Base-by-base conservation (phyloP, 1,140 invertebrate species). In the Panagrolaimus sp. region DNA sequence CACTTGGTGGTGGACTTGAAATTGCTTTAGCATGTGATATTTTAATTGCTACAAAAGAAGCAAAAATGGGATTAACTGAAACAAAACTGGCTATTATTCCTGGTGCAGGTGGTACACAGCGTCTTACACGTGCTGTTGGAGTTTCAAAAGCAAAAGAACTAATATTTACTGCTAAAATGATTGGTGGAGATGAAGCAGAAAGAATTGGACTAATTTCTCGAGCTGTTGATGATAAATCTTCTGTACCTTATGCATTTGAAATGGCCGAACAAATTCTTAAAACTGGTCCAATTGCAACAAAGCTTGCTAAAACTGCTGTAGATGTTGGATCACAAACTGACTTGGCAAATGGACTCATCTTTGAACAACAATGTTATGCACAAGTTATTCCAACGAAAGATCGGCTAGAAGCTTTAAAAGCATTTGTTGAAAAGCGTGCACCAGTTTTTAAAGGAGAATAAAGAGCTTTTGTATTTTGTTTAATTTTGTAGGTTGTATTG, bases 61-160 rank as follows among this genome's bases (percentile, higher is more conserved):
- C 92, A 0, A 96, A 92, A 84, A 85, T 96, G 83, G 96, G 96
- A 5, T 84, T 99, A 1, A 91, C 97, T 0, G 96, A 99, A 86
- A 97, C 95, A 0, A 91, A 89, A 74, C 83, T 96, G 57, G 96
- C 91, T 0, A 92, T 99, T 42, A 94, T 99, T 72, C 96, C 96
- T 7, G 96, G 95, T 20, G 85, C 82, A 74, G 85, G 75, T 71
- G 86, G 96, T n/a, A 97, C 94, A 0, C 95, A 98, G 84, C 87
- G 93, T 74, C 84, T 99, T 38, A 89, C 95, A 0, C 86, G 96
- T 72, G 85, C 93, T n/a, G 85, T 97, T 31, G 92, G 92, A 31
- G 84, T 88, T 0, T 87, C 93, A 0, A 85, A 90, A 69, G 96
- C 96, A 0, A 99, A 98, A 84, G 96, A 99, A 84, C 84, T 99